These are phyloP conservation scores for Hyles vespertilio DNA, from an alignment of 1,140 invertebrate genomes.

Conservation along the genomic window DNA sequence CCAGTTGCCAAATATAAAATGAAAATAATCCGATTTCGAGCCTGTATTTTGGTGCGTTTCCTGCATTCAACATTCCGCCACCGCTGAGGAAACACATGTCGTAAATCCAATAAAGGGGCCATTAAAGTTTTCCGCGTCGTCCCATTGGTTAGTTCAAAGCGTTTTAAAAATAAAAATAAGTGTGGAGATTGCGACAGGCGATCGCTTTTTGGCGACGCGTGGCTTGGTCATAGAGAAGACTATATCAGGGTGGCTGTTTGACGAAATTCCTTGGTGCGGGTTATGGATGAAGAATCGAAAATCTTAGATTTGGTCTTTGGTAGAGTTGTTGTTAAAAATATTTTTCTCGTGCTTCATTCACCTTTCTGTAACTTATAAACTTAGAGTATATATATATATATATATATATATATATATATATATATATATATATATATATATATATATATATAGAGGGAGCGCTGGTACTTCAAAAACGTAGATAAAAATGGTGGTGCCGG, in stretches of 20 bases:
- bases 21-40: no score
- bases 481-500: no score
- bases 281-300: neutral
- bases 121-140: constrained; percentile 16
- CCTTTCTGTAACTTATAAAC: no score
- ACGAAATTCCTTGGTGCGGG: constrained; percentile 11
- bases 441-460: no score
- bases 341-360: no score
- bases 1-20: no score
- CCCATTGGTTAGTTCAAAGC: neutral
- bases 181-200: constrained; percentile 11
- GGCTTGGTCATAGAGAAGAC: constrained; percentile 4
- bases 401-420: no score
- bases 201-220: constrained; percentile 21
- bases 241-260: neutral
- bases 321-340: no score
- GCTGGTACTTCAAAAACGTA: no score
- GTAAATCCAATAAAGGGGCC: constrained; percentile 27
- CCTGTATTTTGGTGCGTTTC: constrained; percentile 8
- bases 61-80: constrained; percentile 14
- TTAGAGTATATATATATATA: no score
- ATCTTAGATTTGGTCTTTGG: no score
- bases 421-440: no score
- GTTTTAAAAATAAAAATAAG: constrained; percentile 17
- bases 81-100: constrained; percentile 10